phyloP scores from a whole-genome alignment of 2,113 vertebrate genomes.

The Myanophis thanlyinensis region DNA sequence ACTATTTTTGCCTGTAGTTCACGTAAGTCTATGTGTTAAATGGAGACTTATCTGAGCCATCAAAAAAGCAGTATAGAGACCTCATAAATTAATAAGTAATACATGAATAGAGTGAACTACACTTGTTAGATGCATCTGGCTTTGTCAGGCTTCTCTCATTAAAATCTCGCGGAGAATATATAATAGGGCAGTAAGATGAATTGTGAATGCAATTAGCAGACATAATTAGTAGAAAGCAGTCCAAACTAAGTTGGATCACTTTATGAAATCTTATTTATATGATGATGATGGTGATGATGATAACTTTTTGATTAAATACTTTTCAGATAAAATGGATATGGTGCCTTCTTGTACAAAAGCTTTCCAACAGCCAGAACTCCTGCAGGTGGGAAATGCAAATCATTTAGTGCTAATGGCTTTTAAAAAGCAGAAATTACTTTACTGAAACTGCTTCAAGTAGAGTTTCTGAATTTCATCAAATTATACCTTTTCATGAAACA shows the following conservation, averaged over 20 bases:
- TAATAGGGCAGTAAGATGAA: neutral
- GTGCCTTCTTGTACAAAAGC: neutral
- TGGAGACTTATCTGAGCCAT: neutral
- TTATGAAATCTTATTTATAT: slow-evolving; percentile 28
- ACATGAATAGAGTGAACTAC: neutral
- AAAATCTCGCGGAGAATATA: neutral
- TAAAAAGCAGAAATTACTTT: slow-evolving; percentile 8
- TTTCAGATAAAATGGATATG: slow-evolving; percentile 3
- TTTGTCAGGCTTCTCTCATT: neutral
- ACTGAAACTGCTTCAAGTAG: slow-evolving; percentile 1
- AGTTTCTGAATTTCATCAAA: slow-evolving; percentile 30
- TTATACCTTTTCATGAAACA: slow-evolving; percentile 25
- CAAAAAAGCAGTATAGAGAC: neutral
- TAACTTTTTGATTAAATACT: slow-evolving; percentile 4
- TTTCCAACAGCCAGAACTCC: neutral
- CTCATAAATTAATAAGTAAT: neutral
- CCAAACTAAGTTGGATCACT: neutral
- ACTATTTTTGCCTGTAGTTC: neutral
- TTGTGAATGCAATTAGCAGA: slow-evolving; percentile 13
- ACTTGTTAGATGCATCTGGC: neutral
- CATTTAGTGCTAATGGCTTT: neutral
- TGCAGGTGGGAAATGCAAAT: neutral
- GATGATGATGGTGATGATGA: neutral
- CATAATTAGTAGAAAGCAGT: neutral
- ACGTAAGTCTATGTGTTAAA: neutral